phyloP scores from a whole-genome alignment of 2,797 vertebrate genomes.

The Limosa lapponica region DNA sequence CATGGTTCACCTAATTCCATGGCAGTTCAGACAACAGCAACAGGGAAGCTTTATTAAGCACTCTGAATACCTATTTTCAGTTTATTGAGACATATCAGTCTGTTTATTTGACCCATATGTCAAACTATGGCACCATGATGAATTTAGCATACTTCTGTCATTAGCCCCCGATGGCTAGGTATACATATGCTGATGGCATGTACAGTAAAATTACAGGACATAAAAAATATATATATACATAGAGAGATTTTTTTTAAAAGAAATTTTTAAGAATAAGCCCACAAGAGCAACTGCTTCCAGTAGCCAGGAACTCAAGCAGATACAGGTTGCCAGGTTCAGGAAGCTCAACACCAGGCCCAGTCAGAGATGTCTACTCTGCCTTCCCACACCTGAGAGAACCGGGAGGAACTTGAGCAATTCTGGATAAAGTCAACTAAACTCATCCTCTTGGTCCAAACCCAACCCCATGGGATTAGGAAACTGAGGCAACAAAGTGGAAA shows the following conservation, averaged over 20 bases:
- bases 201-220: not conserved
- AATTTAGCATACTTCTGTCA: not conserved
- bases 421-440: not conserved
- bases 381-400: not conserved
- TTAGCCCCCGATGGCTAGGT: not conserved
- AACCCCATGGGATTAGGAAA: not conserved
- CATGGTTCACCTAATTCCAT: not conserved
- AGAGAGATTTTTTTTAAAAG: not conserved
- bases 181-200: not conserved
- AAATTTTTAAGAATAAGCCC: not conserved
- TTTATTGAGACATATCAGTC: not conserved
- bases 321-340: not conserved
- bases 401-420: not conserved
- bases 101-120: not conserved
- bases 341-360: not conserved
- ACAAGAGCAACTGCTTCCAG: not conserved
- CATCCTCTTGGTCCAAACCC: not conserved
- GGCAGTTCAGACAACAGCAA: not conserved
- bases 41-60: not conserved
- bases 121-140: not conserved
- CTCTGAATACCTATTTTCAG: not conserved
- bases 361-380: not conserved
- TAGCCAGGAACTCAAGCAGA: not conserved
- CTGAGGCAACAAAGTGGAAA: not conserved
- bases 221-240: not conserved